Base-by-base conservation (phyloP, 2,797 vertebrate genomes). In the Acanthis flammea region DNA sequence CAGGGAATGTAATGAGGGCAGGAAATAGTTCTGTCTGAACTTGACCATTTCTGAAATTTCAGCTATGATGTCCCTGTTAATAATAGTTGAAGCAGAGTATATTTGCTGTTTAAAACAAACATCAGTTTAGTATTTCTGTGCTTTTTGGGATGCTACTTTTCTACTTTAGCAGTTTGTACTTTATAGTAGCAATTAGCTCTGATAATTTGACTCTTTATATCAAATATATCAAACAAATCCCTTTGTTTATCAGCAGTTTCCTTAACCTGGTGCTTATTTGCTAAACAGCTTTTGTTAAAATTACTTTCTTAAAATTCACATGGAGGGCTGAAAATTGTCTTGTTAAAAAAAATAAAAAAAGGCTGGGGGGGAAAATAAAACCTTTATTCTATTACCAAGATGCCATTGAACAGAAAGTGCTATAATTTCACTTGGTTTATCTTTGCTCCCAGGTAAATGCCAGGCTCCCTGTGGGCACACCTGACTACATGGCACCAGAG, bases 401-500 rank as follows among this genome's bases (percentile, higher is more conserved):
- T 51, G 19, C 33, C 19, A 39, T 12, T 23, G 37, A 42, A 35
- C 27, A 80, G 35, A 8, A 45, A 66, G 37, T 84, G 55, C 73
- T 85, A 19, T 53, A 23, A 39, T 73, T 85, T 92, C 66, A 41
- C 35, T n/a, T 35, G 14, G 6, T 80, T 2, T 91, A 6, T 62
- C 19, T 39, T 66, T 90, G n/a, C 91, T 95, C 96, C 50, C 79
- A 99, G 99, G 99, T 99, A 62, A 96, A 96, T 88, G 97, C 98
- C 88, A 98, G 89, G 35, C 97, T 99, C n/a, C 98, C 99, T 3
- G 97, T 98, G 76, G 99, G 98, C 67, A 98, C 98, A 35, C 99
- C 98, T 74, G 99, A 99, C 94, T 99, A 99, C 94, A 98, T 99
- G 94, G 98, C 99, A 33, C 99, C 99, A 4, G 99, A 99, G 97